A percentile compares a stretch with the other conserved stretches of the same genome.
phyloP scores from a whole-genome alignment of 2,888 invertebrate genomes.

The Pandemis corylana region DNA sequence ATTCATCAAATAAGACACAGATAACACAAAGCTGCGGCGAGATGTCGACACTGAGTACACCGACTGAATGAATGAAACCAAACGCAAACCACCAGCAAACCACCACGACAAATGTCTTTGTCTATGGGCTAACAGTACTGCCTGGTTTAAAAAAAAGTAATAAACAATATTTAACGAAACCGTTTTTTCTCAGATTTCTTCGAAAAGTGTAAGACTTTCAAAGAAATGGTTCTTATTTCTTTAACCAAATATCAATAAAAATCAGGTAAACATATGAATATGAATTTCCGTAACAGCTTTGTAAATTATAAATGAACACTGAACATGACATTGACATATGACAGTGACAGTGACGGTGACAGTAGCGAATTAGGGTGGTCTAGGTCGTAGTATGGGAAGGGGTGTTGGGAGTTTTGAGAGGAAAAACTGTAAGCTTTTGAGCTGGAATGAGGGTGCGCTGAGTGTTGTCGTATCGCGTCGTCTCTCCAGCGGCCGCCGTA shows the following conservation, averaged over 20 bases:
- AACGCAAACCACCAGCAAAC: too few relatives aligned
- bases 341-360: conserved; percentile 23
- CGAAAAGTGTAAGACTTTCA: too few relatives aligned
- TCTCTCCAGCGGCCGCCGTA: conserved; percentile 39
- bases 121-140: too few relatives aligned
- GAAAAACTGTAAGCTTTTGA: conserved; percentile 46
- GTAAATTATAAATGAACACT: not conserved
- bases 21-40: conserved; percentile 16
- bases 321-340: not conserved
- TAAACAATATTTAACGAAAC: too few relatives aligned
- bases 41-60: too few relatives aligned
- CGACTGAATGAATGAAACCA: not conserved
- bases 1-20: conserved; percentile 31
- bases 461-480: conserved; percentile 51
- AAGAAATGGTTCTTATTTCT: too few relatives aligned
- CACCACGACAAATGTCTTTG: too few relatives aligned
- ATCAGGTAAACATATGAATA: too few relatives aligned
- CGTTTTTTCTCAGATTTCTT: too few relatives aligned
- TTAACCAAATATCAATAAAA: too few relatives aligned
- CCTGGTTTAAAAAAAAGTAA: too few relatives aligned
- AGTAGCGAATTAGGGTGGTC: conserved; percentile 33
- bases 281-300: not conserved
- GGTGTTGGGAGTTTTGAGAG: conserved; percentile 46
- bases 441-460: conserved; percentile 48
- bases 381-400: conserved; percentile 40